phyloP scores from a whole-genome alignment of 2,113 vertebrate genomes.

The Syrrhaptes paradoxus region DNA sequence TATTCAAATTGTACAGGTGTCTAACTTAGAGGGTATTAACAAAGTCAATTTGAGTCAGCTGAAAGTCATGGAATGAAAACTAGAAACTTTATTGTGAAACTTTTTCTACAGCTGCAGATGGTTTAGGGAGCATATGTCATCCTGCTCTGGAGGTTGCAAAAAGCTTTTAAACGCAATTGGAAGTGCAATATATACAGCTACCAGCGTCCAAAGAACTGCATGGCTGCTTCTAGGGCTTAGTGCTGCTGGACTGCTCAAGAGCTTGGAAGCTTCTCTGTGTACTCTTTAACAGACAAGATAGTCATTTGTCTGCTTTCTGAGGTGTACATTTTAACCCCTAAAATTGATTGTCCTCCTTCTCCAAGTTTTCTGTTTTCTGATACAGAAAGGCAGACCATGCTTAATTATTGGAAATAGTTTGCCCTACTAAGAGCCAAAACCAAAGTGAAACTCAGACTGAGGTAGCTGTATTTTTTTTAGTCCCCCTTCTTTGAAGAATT shows the following conservation, averaged over 20 bases:
- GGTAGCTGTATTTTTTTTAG: neutral
- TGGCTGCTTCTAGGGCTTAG: neutral
- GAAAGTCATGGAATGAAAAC: neutral
- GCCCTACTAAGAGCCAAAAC: neutral
- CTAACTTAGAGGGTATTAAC: neutral
- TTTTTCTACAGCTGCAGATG: neutral
- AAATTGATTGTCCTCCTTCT: neutral
- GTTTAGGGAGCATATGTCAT: neutral
- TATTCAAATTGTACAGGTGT: neutral
- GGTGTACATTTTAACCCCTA: neutral
- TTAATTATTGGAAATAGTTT: neutral
- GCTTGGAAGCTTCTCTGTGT: neutral
- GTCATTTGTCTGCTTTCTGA: neutral
- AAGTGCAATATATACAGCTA: neutral
- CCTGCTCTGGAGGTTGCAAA: neutral
- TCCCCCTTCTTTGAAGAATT: neutral
- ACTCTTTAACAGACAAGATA: neutral
- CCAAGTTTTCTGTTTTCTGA: neutral
- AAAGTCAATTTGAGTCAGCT: neutral
- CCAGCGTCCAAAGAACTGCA: neutral
- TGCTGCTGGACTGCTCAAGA: neutral
- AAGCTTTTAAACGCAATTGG: neutral
- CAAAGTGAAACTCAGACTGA: neutral
- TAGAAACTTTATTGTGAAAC: neutral
- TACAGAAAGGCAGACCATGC: neutral